phyloP scores from a whole-genome alignment of 2,797 vertebrate species.

The Artibeus jamaicensis region DNA sequence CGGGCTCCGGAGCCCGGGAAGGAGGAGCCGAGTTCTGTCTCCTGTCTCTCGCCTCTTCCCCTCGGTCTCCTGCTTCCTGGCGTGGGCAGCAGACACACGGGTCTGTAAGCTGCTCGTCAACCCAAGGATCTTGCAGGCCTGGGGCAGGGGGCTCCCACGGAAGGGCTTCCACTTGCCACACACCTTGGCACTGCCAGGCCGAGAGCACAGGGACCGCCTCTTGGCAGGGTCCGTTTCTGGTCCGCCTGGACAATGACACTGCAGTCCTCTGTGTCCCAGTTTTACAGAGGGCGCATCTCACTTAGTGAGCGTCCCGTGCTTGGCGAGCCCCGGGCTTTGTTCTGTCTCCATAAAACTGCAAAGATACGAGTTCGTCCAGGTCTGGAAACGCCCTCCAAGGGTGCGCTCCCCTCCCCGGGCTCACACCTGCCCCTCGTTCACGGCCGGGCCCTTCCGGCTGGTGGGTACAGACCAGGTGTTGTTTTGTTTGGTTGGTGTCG shows the following conservation, averaged over 20 bases:
- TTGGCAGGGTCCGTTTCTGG: not conserved
- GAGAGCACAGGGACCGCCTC: not conserved
- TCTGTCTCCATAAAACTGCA: not conserved
- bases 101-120: not conserved
- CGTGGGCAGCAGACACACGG: not conserved
- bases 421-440: not conserved
- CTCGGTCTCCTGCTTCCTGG: not conserved
- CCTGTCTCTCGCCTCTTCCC: not conserved
- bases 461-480: not conserved
- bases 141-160: not conserved
- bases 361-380: not conserved
- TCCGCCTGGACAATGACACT: not conserved
- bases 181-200: not conserved
- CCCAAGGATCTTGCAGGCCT: not conserved
- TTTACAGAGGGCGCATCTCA: not conserved
- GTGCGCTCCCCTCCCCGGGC: not conserved
- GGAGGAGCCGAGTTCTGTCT: not conserved
- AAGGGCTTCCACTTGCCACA: not conserved
- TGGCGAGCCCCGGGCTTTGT: not conserved
- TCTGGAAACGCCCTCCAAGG: not conserved
- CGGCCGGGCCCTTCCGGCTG: not conserved
- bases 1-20: not conserved
- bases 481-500: not conserved
- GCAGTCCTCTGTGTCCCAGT: not conserved
- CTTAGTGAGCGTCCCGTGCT: not conserved